A percentile compares a stretch with the other conserved stretches of the same genome.
These are phyloP conservation scores for Lithophane leautieri DNA, from an alignment of 2,888 invertebrate genomes.

Conservation along the genomic window DNA sequence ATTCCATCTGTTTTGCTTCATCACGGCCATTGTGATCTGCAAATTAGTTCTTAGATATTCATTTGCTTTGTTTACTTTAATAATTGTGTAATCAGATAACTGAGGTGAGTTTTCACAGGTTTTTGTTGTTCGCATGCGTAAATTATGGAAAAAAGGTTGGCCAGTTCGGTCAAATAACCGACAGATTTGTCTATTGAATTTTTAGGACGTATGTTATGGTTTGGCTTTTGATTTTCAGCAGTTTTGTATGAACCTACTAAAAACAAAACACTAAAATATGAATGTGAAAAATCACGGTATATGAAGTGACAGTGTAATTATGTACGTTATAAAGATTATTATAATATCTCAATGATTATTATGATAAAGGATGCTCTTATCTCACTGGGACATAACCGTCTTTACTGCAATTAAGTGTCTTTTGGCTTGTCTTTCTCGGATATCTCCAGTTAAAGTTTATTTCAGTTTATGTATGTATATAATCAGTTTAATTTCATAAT, in stretches of 20 bases:
- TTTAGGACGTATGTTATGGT: neutral
- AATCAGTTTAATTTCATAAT: neutral
- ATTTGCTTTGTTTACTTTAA: constrained; percentile 79
- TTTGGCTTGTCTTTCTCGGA: neutral
- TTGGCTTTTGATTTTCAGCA: neutral
- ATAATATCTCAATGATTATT: constrained; percentile 15
- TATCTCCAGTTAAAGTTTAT: constrained; percentile 1
- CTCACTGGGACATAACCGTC: constrained; percentile 26
- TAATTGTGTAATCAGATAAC: constrained; percentile 63
- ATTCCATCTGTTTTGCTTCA: constrained; percentile 76
- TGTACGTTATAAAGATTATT: constrained; percentile 10
- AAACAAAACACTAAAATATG: too few relatives aligned
- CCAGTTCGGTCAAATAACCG: neutral
- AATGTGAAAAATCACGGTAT: neutral
- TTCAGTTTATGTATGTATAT: too few relatives aligned
- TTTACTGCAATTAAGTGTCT: constrained; percentile 7
- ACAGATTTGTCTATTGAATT: neutral
- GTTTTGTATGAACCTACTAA: neutral
- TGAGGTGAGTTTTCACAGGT: constrained; percentile 56
- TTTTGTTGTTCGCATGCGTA: constrained; percentile 45
- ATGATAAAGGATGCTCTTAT: constrained; percentile 29
- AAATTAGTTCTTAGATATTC: constrained; percentile 81
- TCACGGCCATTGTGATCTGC: constrained; percentile 79
- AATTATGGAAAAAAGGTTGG: constrained; percentile 49
- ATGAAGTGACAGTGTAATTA: neutral